Evolutionary conservation across 2,888 invertebrate species (phyloP).

Genomic region (Synergus umbraculus): DNA sequence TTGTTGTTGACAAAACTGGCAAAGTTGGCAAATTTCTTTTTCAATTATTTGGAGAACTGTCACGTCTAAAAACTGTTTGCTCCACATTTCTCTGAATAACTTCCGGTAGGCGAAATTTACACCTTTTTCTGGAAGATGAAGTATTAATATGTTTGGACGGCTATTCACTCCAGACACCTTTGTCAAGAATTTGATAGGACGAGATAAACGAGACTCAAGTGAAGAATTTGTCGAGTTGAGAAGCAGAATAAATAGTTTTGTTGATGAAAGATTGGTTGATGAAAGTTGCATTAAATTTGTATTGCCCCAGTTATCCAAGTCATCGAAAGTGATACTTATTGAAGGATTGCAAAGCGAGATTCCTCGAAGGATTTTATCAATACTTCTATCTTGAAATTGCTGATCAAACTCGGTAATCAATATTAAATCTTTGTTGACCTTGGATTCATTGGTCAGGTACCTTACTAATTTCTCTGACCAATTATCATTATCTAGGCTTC

Average conservation of each 20-base stretch:
- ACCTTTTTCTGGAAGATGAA: neutral
- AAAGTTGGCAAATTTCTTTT: neutral
- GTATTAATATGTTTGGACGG: neutral
- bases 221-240: neutral
- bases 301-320: neutral
- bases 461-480: neutral
- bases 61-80: neutral
- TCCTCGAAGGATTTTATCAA: neutral
- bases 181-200: neutral
- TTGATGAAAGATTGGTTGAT: neutral
- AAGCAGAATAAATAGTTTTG: neutral
- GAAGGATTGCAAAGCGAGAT: neutral
- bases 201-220: neutral
- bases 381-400: neutral
- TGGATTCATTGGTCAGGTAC: neutral
- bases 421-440: neutral
- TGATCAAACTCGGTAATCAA: neutral
- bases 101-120: neutral
- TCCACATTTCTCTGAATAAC: neutral
- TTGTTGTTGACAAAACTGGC: too few relatives aligned
- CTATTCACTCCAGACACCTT: neutral
- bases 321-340: neutral
- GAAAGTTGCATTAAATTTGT: neutral
- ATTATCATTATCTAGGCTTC: neutral
- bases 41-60: neutral